Base-by-base conservation (phyloP, 2,113 vertebrate genomes). In the Chaenogobius annularis region DNA sequence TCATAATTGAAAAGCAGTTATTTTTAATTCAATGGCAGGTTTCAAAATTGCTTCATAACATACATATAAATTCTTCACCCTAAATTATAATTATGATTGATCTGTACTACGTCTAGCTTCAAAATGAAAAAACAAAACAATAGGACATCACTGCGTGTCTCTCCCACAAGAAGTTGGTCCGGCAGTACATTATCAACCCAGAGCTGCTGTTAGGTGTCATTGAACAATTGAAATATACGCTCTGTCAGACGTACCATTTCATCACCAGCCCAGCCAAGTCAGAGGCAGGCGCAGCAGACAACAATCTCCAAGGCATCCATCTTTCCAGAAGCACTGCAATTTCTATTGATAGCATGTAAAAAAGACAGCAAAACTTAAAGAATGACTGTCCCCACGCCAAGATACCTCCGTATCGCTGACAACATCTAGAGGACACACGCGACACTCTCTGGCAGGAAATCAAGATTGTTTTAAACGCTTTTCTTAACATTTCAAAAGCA, bases 371-470 rank as follows among this genome's bases (percentile, higher is more conserved):
- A 91, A 89, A 89, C 86, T 85, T 87, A 86, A 92, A 90, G 88
- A 85, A 89, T 89, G 87, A 91, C 85, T 89, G 87, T 89, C 81
- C 83, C 80, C 82, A 35, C 72, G 14, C 75, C 31, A 44, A 87
- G 90, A 88, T 91, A 92, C 69, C 72, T 10, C 70, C 17, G 6
- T 90, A 92, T 93, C 91, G 13, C 15, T 6, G 79, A 80, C 84
- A 82, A 86, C 87, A 94, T 93, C 93, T 93, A 93, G 91, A 94
- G 92, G 93, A 93, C 90, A 90, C 85, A 83, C 82, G 81, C 79
- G 7, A 35, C 75, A 76, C 83, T 85, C 83, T 86, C 77, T 73
- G 59, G 84, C 68, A 59, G 86, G 55, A 73, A 87, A 92, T 92
- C 84, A 86, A 61, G 90, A 92, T 92, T 85, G 75, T 83, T 85